Conservation (phyloP, 2,113 vertebrate species). For the Erpornis zantholeuca region DNA sequence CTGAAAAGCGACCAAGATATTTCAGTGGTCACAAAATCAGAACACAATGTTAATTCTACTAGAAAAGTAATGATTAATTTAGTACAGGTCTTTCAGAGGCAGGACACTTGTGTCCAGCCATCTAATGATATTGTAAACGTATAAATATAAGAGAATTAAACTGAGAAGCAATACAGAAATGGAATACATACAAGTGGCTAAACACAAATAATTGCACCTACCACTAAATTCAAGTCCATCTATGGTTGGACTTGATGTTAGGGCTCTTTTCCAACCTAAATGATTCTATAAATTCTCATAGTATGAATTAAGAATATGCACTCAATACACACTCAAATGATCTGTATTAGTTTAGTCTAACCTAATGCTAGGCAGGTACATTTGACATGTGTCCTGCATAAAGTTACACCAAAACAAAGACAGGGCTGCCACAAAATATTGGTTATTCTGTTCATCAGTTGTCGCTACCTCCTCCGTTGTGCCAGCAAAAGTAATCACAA, state of each 20-base stretch:
- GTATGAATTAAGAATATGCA: not conserved
- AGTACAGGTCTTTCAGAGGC: not conserved
- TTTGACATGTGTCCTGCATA: not conserved
- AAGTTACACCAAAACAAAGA: not conserved
- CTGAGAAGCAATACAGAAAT: not conserved
- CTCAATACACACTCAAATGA: not conserved
- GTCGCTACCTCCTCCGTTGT: not conserved
- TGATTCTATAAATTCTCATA: not conserved
- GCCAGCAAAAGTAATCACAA: not conserved
- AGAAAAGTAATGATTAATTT: not conserved
- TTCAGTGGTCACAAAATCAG: not conserved
- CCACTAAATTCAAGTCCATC: not conserved
- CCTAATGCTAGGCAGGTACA: not conserved
- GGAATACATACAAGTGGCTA: not conserved
- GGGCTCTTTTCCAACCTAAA: not conserved
- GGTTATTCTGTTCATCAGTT: not conserved
- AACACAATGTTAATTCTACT: not conserved
- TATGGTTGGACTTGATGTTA: not conserved
- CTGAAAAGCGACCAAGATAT: not conserved
- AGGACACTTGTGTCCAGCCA: not conserved
- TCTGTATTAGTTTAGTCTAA: not conserved
- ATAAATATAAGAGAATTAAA: not conserved
- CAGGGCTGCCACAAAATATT: not conserved
- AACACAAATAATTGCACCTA: not conserved
- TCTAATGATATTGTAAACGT: not conserved